Evolutionary conservation across 2,888 invertebrate species (phyloP).

Genomic region (Ophonus ardosiacus): DNA sequence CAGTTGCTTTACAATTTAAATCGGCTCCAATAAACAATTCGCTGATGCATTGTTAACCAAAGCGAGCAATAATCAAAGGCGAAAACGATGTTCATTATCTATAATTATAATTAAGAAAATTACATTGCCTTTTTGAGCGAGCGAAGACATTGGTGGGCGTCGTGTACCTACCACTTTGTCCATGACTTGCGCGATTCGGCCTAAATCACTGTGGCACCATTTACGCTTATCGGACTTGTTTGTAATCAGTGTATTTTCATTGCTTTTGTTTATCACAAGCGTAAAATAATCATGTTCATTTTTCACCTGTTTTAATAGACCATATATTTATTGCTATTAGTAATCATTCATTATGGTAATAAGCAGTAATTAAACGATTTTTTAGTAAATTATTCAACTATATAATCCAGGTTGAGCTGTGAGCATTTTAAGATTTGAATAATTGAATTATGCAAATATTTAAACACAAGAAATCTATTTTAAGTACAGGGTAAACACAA

Average conservation of each 20-base stretch:
- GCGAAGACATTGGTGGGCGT: slow-evolving; percentile 36
- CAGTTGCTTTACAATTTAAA: slow-evolving; percentile 43
- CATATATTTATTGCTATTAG: neutral
- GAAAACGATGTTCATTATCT: slow-evolving; percentile 54
- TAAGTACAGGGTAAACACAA: too few relatives aligned
- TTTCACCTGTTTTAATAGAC: neutral
- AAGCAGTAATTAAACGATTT: too few relatives aligned
- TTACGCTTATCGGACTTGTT: slow-evolving; percentile 42
- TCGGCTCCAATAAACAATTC: slow-evolving; percentile 30
- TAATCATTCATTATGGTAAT: too few relatives aligned
- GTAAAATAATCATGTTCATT: neutral
- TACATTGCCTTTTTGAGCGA: slow-evolving; percentile 48
- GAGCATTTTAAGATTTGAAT: too few relatives aligned
- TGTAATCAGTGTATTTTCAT: slow-evolving; percentile 4
- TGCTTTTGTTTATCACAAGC: slow-evolving; percentile 38
- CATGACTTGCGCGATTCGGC: slow-evolving; percentile 35
- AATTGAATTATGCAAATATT: too few relatives aligned
- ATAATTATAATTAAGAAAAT: slow-evolving; percentile 52
- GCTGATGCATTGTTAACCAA: slow-evolving; percentile 47
- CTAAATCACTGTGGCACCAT: slow-evolving; percentile 41
- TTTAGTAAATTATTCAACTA: too few relatives aligned
- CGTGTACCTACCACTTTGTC: slow-evolving; percentile 43
- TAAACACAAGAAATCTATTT: too few relatives aligned
- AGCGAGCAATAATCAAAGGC: slow-evolving; percentile 51
- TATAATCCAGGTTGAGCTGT: too few relatives aligned